A percentile compares a stretch with the other conserved stretches of the same genome.
These are phyloP conservation scores for Troglohyphantes excavatus DNA, from an alignment of 2,888 invertebrate genomes.

Conservation along the genomic window DNA sequence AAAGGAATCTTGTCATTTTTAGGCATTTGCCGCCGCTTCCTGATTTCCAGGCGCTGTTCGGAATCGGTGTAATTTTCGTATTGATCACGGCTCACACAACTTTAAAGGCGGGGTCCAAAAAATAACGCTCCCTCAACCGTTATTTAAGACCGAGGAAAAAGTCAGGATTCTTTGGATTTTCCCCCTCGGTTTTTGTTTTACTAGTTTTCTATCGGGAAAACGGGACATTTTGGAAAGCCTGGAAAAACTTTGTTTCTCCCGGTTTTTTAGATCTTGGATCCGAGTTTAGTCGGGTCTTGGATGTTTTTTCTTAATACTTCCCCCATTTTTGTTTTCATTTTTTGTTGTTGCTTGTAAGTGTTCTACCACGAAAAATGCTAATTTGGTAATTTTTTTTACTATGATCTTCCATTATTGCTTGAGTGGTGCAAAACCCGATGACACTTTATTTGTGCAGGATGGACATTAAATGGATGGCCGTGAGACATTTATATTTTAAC, in stretches of 20 bases:
- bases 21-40: slow-evolving; percentile 19
- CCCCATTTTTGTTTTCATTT: not conserved
- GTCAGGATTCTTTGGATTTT: slow-evolving; percentile 12
- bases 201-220: slow-evolving; percentile 33
- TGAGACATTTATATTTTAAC: not conserved
- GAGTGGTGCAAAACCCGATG: not conserved
- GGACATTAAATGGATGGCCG: not conserved
- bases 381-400: not conserved
- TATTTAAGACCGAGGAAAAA: slow-evolving; percentile 38
- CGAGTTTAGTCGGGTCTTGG: not conserved
- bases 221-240: slow-evolving; percentile 38
- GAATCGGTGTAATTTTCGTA: slow-evolving; percentile 74
- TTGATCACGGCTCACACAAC: slow-evolving; percentile 72
- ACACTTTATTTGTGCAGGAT: not conserved
- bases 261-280: not conserved
- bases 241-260: slow-evolving; percentile 32
- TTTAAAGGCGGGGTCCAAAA: slow-evolving; percentile 23
- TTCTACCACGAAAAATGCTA: not conserved
- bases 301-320: not conserved
- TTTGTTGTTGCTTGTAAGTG: not conserved
- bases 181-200: slow-evolving; percentile 31
- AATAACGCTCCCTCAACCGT: slow-evolving; percentile 31
- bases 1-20: slow-evolving; percentile 46
- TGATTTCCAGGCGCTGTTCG: slow-evolving; percentile 41
- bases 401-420: not conserved